Evolutionary conservation across 2,888 invertebrate genomes (phyloP).

Genomic region (Eupithecia centaureata): DNA sequence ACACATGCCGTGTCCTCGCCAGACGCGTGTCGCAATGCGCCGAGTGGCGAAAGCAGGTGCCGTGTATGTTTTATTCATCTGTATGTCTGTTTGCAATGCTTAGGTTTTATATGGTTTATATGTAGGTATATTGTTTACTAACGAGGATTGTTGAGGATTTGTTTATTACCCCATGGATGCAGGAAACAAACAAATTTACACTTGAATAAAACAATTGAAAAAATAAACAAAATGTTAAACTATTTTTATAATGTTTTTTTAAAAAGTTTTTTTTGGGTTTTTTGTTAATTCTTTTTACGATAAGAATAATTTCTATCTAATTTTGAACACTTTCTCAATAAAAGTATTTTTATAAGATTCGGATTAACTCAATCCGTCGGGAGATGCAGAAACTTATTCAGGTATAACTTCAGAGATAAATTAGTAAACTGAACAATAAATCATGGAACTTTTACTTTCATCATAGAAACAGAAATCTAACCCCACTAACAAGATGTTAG

Average conservation of each 20-base stretch:
- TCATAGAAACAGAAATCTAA: slow-evolving; percentile 27
- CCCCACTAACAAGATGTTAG: slow-evolving; percentile 27
- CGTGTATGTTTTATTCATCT: slow-evolving; percentile 52
- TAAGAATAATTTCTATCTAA: not conserved
- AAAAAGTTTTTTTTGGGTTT: not conserved
- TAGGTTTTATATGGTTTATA: slow-evolving; percentile 18
- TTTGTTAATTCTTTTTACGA: not conserved
- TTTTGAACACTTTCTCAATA: not conserved
- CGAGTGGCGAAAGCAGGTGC: slow-evolving; percentile 61
- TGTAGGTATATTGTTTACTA: not conserved
- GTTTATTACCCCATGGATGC: not conserved
- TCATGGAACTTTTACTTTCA: slow-evolving; percentile 32
- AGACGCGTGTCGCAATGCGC: slow-evolving; percentile 35
- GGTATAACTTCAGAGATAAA: slow-evolving; percentile 11
- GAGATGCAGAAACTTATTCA: slow-evolving; percentile 9
- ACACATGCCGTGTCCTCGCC: slow-evolving; percentile 22
- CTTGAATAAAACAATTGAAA: not conserved
- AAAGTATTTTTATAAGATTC: not conserved
- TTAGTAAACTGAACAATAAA: slow-evolving; percentile 22
- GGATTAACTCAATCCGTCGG: not conserved
- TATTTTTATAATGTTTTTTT: too few relatives aligned
- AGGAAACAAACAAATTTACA: too few relatives aligned
- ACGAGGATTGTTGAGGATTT: not conserved
- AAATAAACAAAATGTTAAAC: too few relatives aligned
- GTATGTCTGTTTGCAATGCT: slow-evolving; percentile 34